These are phyloP conservation scores for Notodonta dromedarius DNA, from an alignment of 2,888 invertebrate genomes.

Conservation along the genomic window DNA sequence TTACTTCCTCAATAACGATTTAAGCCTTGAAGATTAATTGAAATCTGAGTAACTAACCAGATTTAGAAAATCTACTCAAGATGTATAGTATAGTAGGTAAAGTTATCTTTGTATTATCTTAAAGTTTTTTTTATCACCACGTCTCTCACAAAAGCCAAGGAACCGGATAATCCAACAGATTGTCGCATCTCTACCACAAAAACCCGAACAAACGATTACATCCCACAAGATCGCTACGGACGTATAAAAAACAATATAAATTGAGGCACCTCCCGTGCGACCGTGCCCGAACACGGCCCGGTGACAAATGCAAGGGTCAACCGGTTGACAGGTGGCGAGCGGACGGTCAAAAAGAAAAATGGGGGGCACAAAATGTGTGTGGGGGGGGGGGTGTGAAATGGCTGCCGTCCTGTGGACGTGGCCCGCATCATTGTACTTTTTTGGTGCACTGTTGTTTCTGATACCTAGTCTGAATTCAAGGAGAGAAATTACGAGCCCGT, in stretches of 20 bases:
- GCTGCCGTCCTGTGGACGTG: conserved; percentile 28
- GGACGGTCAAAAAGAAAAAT: conserved; percentile 45
- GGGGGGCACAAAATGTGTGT: conserved; percentile 36
- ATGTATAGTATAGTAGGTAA: too few species aligned
- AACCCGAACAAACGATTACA: conserved; percentile 26
- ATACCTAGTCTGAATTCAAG: background rate
- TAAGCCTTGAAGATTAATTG: too few species aligned
- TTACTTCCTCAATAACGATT: too few species aligned
- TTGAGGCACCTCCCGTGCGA: conserved; percentile 39
- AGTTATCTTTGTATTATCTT: too few species aligned
- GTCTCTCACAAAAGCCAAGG: background rate
- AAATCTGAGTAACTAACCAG: too few species aligned
- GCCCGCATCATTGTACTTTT: conserved; percentile 28
- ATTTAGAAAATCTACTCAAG: too few species aligned
- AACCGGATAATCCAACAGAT: background rate
- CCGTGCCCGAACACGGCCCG: conserved; percentile 42
- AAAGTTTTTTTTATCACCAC: too few species aligned
- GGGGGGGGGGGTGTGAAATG: conserved; percentile 9
- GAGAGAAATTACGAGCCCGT: background rate
- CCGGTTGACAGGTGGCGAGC: conserved; percentile 50
- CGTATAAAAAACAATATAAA: conserved; percentile 38
- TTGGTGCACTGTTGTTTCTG: conserved; percentile 2
- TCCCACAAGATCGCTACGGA: conserved; percentile 17
- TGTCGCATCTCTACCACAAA: conserved; percentile 10
- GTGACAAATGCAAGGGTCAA: conserved; percentile 62